Evolutionary conservation across 2,888 invertebrate genomes (phyloP).

Genomic region (Noctua janthina): DNA sequence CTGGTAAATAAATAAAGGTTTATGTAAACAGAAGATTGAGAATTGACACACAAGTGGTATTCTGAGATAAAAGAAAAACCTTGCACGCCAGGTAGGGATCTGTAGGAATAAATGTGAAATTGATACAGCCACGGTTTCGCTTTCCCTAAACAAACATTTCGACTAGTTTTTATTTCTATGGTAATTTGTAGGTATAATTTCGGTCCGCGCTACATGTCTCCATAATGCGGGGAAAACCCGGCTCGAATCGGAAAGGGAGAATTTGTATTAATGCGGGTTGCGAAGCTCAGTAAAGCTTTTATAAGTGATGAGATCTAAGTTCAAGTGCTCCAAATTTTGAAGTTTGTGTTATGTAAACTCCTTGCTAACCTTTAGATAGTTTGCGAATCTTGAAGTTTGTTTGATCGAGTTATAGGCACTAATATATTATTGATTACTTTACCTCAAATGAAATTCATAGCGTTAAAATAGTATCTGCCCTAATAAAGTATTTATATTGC

Average conservation of each 20-base stretch:
- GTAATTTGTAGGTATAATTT: conserved; percentile 65
- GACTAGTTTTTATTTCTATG: conserved; percentile 70
- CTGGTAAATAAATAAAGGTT: conserved; percentile 15
- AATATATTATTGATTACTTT: conserved; percentile 13
- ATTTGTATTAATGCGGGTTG: conserved; percentile 72
- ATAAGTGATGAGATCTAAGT: conserved; percentile 57
- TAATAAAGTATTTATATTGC: neutral
- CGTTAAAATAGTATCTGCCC: neutral
- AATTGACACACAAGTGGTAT: conserved; percentile 9
- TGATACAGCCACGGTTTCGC: conserved; percentile 41
- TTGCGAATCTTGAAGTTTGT: conserved; percentile 32
- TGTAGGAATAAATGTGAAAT: conserved; percentile 36
- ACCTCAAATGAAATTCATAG: conserved; percentile 10
- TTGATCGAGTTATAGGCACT: conserved; percentile 19
- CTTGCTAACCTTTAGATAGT: conserved; percentile 22
- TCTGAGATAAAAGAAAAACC: conserved; percentile 40
- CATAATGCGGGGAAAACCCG: conserved; percentile 54
- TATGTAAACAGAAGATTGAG: conserved; percentile 16
- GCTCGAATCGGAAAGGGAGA: conserved; percentile 71
- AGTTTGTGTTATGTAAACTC: conserved; percentile 34
- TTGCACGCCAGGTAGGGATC: conserved; percentile 21
- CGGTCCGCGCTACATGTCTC: conserved; percentile 57
- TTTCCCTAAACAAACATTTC: conserved; percentile 62
- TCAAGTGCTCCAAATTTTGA: conserved; percentile 50
- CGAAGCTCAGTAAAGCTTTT: conserved; percentile 66